Percentiles rank a stretch among this genome's conserved stretches.
phyloP scores from a whole-genome alignment of 2,888 invertebrate genomes.

The Uloborus plumipes region DNA sequence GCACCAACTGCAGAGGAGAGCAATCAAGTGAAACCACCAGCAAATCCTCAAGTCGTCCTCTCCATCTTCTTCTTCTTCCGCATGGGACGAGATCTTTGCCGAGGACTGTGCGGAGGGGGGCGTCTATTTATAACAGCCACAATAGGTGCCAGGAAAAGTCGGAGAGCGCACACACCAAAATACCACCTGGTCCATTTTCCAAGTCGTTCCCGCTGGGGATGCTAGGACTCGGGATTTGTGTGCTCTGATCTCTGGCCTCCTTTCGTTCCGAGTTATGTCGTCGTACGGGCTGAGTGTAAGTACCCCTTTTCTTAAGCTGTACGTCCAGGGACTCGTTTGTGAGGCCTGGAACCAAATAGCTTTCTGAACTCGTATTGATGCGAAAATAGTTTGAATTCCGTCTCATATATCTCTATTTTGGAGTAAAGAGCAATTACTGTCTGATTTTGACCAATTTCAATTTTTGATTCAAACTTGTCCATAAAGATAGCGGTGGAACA shows the following conservation, averaged over 20 bases:
- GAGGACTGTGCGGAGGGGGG: slow-evolving; percentile 9
- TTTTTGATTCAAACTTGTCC: too few species aligned
- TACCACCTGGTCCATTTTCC: slow-evolving; percentile 58
- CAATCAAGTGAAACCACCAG: neutral
- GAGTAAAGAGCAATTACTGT: too few species aligned
- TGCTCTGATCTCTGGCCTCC: slow-evolving; percentile 3
- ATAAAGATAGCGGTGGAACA: too few species aligned
- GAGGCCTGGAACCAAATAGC: too few species aligned
- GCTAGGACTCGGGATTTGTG: slow-evolving; percentile 7
- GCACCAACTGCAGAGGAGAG: too few species aligned
- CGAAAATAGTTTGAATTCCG: too few species aligned
- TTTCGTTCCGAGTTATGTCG: slow-evolving; percentile 32
- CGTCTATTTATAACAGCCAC: slow-evolving; percentile 57
- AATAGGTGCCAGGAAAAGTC: slow-evolving; percentile 56
- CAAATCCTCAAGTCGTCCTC: neutral
- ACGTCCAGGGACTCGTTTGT: too few species aligned
- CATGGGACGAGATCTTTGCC: neutral
- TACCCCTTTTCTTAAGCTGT: too few species aligned
- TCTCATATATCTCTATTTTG: too few species aligned
- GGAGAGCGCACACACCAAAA: slow-evolving; percentile 36
- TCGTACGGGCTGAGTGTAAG: slow-evolving; percentile 55
- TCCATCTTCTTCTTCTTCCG: neutral
- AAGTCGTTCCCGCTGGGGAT: slow-evolving; percentile 23
- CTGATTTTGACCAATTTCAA: too few species aligned
- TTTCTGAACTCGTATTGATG: too few species aligned